Evolutionary conservation across 2,888 invertebrate species (phyloP).

Genomic region (Priocnemis perturbator): DNA sequence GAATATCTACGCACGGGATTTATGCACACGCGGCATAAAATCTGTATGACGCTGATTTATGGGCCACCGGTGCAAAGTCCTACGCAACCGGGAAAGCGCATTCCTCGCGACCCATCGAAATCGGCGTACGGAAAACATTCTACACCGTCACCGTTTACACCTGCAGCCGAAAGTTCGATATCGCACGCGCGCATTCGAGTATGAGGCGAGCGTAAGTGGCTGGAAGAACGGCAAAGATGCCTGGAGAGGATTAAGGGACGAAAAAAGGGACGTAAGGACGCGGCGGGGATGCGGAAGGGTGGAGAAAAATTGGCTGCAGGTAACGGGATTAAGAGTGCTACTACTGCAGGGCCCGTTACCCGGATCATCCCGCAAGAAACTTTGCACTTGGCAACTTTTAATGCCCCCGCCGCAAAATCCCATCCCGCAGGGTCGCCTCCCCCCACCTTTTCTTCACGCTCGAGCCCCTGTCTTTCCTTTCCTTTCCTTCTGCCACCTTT

Average conservation of each 20-base stretch:
- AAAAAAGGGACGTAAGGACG: constrained; percentile 12
- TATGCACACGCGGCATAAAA: too few species aligned
- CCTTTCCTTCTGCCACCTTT: constrained; percentile 2
- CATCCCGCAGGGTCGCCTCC: not conserved
- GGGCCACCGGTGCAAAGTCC: too few species aligned
- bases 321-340: constrained; percentile 72
- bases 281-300: constrained; percentile 25
- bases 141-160: too few species aligned
- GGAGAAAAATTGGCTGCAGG: constrained; percentile 71
- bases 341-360: constrained; percentile 66
- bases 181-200: not conserved
- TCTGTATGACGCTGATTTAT: too few species aligned
- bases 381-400: constrained; percentile 74
- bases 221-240: not conserved
- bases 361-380: constrained; percentile 71
- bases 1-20: too few species aligned
- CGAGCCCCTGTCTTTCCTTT: constrained; percentile 8
- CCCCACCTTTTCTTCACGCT: constrained; percentile 4
- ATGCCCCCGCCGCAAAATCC: constrained; percentile 53
- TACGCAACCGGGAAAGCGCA: too few species aligned
- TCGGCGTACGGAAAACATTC: too few species aligned
- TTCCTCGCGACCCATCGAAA: too few species aligned
- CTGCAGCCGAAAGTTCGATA: too few species aligned
- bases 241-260: constrained; percentile 35
- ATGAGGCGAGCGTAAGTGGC: constrained; percentile 5